These are phyloP conservation scores for Pipa parva DNA, from an alignment of 2,113 vertebrate genomes.

Conservation along the genomic window DNA sequence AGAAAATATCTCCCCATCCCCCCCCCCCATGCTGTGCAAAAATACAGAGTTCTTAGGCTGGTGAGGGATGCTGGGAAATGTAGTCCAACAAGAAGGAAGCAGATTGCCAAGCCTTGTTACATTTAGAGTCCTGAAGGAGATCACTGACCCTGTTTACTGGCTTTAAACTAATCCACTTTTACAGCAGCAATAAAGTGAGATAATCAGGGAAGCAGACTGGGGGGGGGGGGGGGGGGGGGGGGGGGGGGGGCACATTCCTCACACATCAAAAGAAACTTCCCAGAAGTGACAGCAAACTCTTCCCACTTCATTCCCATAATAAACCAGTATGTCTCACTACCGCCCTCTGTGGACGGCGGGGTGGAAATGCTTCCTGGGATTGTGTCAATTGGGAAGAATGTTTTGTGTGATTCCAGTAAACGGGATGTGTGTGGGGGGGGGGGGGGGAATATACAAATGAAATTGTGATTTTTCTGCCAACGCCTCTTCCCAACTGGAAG, in stretches of 20 bases:
- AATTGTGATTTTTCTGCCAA: neutral
- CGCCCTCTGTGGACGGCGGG: slow-evolving; percentile 8
- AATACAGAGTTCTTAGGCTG: neutral
- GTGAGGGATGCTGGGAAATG: neutral
- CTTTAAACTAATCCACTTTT: too few relatives aligned
- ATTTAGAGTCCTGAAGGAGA: too few relatives aligned
- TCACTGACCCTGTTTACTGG: too few relatives aligned
- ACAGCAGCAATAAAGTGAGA: too few relatives aligned
- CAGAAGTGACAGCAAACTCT: slow-evolving; percentile 33
- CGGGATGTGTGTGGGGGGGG: slow-evolving; percentile 2
- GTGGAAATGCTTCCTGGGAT: slow-evolving; percentile 17
- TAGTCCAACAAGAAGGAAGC: neutral
- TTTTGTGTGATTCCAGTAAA: slow-evolving; percentile 22
- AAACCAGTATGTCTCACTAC: neutral
- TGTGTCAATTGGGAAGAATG: slow-evolving; percentile 16
- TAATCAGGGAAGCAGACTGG: too few relatives aligned
- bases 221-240: neutral
- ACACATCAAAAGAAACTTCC: slow-evolving; percentile 28
- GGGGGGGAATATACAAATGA: neutral
- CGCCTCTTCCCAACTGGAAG: neutral
- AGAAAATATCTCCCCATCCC: neutral
- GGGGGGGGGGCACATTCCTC: slow-evolving; percentile 12
- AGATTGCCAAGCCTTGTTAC: too few relatives aligned
- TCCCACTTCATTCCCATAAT: slow-evolving; percentile 3
- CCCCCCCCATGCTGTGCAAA: too few relatives aligned